Percentiles rank a stretch among this genome's conserved stretches.
These are phyloP conservation scores for Pluvialis apricaria DNA, from an alignment of 2,113 vertebrate species.

Conservation along the genomic window DNA sequence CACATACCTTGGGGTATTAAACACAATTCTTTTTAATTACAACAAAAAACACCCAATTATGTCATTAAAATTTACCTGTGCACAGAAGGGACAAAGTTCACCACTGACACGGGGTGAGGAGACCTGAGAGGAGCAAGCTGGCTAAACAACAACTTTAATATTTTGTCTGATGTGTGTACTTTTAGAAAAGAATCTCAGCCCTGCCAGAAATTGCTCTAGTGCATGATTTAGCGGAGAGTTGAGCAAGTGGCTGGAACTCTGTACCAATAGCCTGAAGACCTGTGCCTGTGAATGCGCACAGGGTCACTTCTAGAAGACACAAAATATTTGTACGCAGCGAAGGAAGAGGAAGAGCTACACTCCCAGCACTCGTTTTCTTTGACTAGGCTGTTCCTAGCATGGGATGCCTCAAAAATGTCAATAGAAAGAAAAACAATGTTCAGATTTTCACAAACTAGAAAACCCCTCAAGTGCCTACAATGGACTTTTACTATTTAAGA, in stretches of 20 bases:
- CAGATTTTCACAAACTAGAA: background rate
- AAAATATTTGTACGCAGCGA: background rate
- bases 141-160: background rate
- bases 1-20: background rate
- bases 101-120: fast-evolving
- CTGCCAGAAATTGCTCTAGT: background rate
- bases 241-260: background rate
- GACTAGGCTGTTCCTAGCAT: background rate
- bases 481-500: background rate
- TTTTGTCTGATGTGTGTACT: background rate
- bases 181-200: background rate
- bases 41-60: background rate
- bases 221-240: background rate
- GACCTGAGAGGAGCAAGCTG: background rate
- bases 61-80: background rate
- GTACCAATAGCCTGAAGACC: background rate
- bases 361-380: background rate
- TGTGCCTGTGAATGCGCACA: background rate
- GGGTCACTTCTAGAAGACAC: background rate
- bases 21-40: background rate
- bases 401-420: background rate
- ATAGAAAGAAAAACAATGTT: background rate
- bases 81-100: background rate
- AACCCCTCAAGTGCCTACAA: no score
- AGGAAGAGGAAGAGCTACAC: background rate